Evolutionary conservation across 2,797 vertebrate genomes (phyloP).

Genomic region (Eremophila alpestris): DNA sequence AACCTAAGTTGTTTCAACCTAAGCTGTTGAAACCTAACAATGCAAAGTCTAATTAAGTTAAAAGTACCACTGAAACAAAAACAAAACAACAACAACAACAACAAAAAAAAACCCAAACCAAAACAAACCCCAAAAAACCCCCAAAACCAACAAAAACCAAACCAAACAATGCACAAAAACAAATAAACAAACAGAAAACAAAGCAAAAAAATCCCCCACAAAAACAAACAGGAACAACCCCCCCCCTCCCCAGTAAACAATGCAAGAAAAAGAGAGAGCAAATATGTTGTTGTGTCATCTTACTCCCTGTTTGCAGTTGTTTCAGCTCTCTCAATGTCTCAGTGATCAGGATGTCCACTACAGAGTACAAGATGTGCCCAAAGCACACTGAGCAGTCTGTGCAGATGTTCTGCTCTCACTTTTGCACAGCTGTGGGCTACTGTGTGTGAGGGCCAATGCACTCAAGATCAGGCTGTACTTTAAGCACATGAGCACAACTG

Average conservation of each 20-base stretch:
- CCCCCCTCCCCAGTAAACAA: background rate
- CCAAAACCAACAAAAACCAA: background rate
- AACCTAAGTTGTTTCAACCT: background rate
- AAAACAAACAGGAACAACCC: too few relatives aligned
- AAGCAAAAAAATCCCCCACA: too few relatives aligned
- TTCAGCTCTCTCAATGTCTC: background rate
- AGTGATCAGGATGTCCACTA: background rate
- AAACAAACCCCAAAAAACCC: too few relatives aligned
- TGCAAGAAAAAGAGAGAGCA: background rate
- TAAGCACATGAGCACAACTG: background rate
- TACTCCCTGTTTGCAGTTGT: background rate
- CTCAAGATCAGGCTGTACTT: background rate
- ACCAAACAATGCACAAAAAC: background rate
- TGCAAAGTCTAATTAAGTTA: background rate
- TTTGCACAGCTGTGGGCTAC: background rate
- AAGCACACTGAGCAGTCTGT: background rate
- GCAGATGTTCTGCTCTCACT: background rate
- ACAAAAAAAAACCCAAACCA: too few relatives aligned
- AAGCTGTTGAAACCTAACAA: background rate
- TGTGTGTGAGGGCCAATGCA: fast-evolving
- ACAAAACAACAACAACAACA: too few relatives aligned
- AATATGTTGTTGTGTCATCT: background rate
- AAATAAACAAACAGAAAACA: background rate
- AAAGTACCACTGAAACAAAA: background rate
- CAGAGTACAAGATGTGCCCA: background rate